phyloP scores from a whole-genome alignment of 2,797 vertebrate genomes.

The Malurus splendens region DNA sequence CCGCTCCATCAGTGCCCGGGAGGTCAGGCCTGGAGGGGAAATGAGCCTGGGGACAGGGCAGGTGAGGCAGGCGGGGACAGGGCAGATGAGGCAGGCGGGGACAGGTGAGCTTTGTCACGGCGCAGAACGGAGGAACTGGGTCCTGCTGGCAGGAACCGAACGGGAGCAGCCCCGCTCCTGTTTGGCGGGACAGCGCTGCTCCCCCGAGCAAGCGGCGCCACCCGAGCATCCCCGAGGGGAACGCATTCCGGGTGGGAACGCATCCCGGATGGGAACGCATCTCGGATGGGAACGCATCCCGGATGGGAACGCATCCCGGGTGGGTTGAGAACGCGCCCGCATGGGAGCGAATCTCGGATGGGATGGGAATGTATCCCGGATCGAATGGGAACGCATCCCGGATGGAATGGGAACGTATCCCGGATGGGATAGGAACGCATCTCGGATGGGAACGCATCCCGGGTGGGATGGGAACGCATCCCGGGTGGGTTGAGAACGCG shows the following conservation, averaged over 20 bases:
- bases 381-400: too few species aligned
- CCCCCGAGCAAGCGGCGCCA: not conserved
- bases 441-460: not conserved
- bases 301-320: too few species aligned
- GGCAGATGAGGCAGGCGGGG: not conserved
- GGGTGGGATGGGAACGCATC: too few species aligned
- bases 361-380: too few species aligned
- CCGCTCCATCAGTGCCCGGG: not conserved
- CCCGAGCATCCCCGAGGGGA: not conserved
- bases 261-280: not conserved
- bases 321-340: not conserved
- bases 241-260: too few species aligned
- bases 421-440: too few species aligned
- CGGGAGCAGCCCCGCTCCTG: not conserved
- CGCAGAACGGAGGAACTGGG: not conserved
- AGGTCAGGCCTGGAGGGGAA: not conserved
- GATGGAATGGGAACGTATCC: too few species aligned
- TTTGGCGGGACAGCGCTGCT: not conserved
- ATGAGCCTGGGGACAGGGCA: not conserved
- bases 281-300: too few species aligned
- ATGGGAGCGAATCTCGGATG: too few species aligned
- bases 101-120: not conserved
- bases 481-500: too few species aligned
- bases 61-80: not conserved
- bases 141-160: not conserved